Conservation (phyloP, 1,140 invertebrate genomes). For the Panagrolaimus sp. region DNA sequence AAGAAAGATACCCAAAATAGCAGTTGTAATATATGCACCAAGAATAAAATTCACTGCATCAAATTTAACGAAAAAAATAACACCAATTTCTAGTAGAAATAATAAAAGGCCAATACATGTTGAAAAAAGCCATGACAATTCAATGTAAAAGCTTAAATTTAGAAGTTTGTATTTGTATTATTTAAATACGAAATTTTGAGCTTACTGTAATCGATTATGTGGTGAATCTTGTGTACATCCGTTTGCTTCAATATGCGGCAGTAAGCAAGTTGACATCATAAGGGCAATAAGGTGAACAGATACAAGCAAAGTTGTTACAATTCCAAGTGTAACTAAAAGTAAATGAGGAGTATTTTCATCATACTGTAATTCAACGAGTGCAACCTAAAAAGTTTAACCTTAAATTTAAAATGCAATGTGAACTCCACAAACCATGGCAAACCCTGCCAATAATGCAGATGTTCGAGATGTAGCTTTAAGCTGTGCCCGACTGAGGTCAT, state of each 20-base stretch:
- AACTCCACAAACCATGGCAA: constrained; percentile 72
- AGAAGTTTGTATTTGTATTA: constrained; percentile 11
- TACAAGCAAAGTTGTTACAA: constrained; percentile 89
- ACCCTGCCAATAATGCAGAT: constrained; percentile 82
- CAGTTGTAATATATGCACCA: constrained; percentile 56
- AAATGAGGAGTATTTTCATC: constrained; percentile 62
- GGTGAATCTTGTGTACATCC: constrained; percentile 58
- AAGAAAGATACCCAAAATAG: constrained; percentile 45
- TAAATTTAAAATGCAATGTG: no score
- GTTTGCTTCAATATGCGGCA: constrained; percentile 66
- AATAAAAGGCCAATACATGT: constrained; percentile 84
- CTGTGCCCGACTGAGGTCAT: constrained; percentile 73
- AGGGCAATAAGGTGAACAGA: constrained; percentile 94
- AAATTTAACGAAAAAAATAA: constrained; percentile 76
- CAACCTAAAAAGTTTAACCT: constrained; percentile 63
- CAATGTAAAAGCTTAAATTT: constrained; percentile 72
- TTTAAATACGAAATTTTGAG: background rate
- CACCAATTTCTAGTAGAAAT: constrained; percentile 86
- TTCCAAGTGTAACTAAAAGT: constrained; percentile 84
- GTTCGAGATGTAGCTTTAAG: constrained; percentile 85
- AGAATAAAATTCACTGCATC: constrained; percentile 41
- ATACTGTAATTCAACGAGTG: constrained; percentile 87
- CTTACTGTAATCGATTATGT: constrained; percentile 52
- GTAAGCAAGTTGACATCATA: constrained; percentile 97
- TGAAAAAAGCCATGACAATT: constrained; percentile 92